phyloP scores from a whole-genome alignment of 2,113 vertebrate species.

The Symphodus melops region DNA sequence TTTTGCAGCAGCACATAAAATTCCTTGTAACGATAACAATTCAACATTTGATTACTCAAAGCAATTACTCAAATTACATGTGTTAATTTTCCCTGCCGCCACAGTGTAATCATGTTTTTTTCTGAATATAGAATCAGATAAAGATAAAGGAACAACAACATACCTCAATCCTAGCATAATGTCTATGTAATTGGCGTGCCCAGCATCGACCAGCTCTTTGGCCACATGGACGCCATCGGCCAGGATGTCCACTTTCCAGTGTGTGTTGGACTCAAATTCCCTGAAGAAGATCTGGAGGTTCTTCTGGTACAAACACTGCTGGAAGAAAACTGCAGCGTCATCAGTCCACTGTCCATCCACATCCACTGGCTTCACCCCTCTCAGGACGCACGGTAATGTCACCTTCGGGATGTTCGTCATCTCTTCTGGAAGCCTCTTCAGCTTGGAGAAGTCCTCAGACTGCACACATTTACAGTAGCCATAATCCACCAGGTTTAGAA shows the following conservation, averaged over 20 bases:
- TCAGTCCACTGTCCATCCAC: conserved; percentile 82
- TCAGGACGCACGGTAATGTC: conserved; percentile 83
- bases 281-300: conserved; percentile 84
- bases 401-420: conserved; percentile 80
- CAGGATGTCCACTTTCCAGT: conserved; percentile 78
- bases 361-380: conserved; percentile 77
- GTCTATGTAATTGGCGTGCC: conserved; percentile 72
- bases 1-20: too few relatives aligned
- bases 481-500: conserved; percentile 86
- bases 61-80: too few relatives aligned
- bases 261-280: conserved; percentile 62
- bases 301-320: conserved; percentile 78
- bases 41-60: too few relatives aligned
- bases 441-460: conserved; percentile 66
- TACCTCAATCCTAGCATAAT: conserved; percentile 65
- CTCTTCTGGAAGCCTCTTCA: conserved; percentile 83
- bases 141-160: background rate
- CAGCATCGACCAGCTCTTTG: conserved; percentile 76
- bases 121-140: too few relatives aligned
- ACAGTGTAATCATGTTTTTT: background rate
- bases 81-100: too few relatives aligned
- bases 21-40: too few relatives aligned
- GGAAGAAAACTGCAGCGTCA: conserved; percentile 81
- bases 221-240: conserved; percentile 67
- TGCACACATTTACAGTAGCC: conserved; percentile 79